A percentile compares a stretch with the other conserved stretches of the same genome.
phyloP scores from a whole-genome alignment of 2,797 vertebrate species.

The Percopsis omiscomaycus region DNA sequence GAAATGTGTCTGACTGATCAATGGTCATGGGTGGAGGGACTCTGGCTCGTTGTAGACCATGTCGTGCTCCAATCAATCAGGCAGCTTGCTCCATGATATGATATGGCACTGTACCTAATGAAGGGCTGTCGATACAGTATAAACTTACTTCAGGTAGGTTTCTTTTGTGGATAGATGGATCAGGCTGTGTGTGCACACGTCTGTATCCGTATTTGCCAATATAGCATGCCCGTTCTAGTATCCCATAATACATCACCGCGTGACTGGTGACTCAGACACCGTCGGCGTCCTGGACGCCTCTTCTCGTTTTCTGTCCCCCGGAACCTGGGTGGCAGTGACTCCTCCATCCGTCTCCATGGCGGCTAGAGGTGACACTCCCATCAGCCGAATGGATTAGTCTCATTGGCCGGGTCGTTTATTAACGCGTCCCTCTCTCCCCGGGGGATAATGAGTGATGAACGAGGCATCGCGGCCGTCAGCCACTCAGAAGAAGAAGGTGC shows the following conservation, averaged over 20 bases:
- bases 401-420: constrained; percentile 78
- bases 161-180: constrained; percentile 6
- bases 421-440: constrained; percentile 67
- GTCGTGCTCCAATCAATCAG: constrained; percentile 20
- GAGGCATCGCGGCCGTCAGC: constrained; percentile 32
- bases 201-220: not conserved
- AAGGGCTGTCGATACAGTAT: no score
- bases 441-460: constrained; percentile 79
- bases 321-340: constrained; percentile 52
- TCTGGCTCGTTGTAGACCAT: constrained; percentile 22
- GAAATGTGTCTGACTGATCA: constrained; percentile 43
- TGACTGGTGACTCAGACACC: not conserved
- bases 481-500: constrained; percentile 36
- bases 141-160: not conserved
- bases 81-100: no score
- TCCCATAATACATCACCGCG: not conserved
- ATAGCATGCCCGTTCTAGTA: no score
- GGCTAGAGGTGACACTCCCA: constrained; percentile 77
- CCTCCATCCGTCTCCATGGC: constrained; percentile 59
- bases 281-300: constrained; percentile 27
- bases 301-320: constrained; percentile 39
- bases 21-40: constrained; percentile 29
- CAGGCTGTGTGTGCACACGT: constrained; percentile 1
- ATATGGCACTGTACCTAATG: no score
- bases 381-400: constrained; percentile 78